These are phyloP conservation scores for Gasteruption jaculator DNA, from an alignment of 2,888 invertebrate species.

Conservation along the genomic window DNA sequence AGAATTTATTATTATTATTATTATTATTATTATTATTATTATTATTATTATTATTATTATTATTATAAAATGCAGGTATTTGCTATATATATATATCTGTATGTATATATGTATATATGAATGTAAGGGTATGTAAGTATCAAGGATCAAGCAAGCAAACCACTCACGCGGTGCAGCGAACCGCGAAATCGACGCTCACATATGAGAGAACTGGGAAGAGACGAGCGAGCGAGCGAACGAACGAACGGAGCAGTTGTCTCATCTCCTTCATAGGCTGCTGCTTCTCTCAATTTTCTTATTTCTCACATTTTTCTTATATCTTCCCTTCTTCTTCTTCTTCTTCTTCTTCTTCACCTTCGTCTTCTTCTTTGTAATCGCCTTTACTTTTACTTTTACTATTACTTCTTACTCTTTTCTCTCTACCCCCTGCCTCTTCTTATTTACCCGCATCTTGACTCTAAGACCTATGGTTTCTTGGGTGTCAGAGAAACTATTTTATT, in stretches of 20 bases:
- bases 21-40: no score
- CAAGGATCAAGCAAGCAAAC: constrained; percentile 37
- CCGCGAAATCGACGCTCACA: constrained; percentile 52
- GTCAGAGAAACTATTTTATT: no score
- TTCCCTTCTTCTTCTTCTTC: constrained; percentile 17
- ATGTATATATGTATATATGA: no score
- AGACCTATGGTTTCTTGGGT: no score
- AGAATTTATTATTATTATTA: no score
- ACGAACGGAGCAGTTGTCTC: constrained; percentile 5
- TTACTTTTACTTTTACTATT: constrained; percentile 15
- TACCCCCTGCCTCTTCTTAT: constrained; percentile 9
- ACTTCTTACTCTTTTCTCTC: constrained; percentile 16
- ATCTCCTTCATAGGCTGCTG: no score
- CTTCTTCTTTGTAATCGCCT: constrained; percentile 11
- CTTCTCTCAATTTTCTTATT: no score
- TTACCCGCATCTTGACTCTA: constrained; percentile 7
- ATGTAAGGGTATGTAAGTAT: no score
- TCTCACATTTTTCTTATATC: constrained; percentile 18
- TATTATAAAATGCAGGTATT: no score
- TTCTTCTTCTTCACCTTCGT: constrained; percentile 11
- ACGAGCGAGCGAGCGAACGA: background rate
- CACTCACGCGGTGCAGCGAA: constrained; percentile 50
- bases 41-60: no score
- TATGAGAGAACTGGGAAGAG: constrained; percentile 45
- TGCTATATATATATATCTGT: no score